Percentiles rank a stretch among this genome's conserved stretches.
Conservation (phyloP, 2,797 vertebrate species). For the Lepus townsendii region DNA sequence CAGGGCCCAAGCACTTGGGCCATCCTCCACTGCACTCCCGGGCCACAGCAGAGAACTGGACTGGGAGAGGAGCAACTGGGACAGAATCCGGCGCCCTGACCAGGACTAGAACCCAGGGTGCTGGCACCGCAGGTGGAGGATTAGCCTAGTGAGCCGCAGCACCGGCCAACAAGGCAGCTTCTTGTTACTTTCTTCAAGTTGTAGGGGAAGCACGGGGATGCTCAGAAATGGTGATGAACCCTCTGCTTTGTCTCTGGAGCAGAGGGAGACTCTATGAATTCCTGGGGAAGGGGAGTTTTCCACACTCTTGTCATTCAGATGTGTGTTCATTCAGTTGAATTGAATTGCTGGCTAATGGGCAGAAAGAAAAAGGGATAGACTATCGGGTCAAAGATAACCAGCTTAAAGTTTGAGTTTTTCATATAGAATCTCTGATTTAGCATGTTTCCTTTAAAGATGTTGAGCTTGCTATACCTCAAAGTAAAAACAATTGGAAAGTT, state of each 20-base stretch:
- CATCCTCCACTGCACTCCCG: too few species aligned
- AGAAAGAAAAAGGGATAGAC: neutral
- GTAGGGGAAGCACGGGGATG: neutral
- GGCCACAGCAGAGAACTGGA: too few species aligned
- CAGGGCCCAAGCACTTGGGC: too few species aligned
- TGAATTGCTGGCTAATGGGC: neutral
- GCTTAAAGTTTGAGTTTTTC: constrained; percentile 1
- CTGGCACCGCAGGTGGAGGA: too few species aligned
- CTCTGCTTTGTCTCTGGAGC: constrained; percentile 8
- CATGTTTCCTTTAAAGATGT: neutral
- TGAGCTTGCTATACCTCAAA: constrained; percentile 28
- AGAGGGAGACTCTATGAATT: neutral
- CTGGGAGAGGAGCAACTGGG: too few species aligned
- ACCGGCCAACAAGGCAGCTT: neutral
- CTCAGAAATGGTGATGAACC: neutral
- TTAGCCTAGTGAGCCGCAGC: too few species aligned
- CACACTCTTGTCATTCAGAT: neutral
- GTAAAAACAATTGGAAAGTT: constrained; percentile 43
- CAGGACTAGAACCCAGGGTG: too few species aligned
- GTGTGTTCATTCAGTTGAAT: neutral
- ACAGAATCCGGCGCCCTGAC: too few species aligned
- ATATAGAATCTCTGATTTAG: neutral
- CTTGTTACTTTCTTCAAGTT: neutral
- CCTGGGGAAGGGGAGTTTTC: neutral
- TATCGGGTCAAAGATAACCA: neutral